phyloP scores from a whole-genome alignment of 2,888 invertebrate species.

The Phytoseiulus persimilis region DNA sequence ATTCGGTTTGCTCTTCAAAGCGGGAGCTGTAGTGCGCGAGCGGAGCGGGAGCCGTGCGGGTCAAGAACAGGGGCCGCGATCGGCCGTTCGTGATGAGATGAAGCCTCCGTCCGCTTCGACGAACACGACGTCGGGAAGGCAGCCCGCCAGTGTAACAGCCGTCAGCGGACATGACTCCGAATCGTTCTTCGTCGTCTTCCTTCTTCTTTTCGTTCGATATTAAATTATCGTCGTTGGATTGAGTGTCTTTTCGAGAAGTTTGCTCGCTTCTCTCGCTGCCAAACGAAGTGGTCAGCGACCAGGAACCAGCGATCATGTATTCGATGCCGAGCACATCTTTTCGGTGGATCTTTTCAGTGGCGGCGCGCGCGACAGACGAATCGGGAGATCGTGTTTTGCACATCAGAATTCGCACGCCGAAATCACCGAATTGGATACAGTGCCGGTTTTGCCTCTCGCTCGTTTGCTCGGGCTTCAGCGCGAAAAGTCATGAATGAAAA shows the following conservation, averaged over 20 bases:
- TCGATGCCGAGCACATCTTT: neutral
- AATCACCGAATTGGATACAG: neutral
- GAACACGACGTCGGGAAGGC: neutral
- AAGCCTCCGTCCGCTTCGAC: neutral
- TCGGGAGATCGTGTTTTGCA: neutral
- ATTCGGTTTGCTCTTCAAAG: neutral
- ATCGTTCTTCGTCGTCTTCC: neutral
- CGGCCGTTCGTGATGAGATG: neutral
- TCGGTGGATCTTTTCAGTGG: neutral
- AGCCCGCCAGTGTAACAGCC: neutral
- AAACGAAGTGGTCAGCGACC: neutral
- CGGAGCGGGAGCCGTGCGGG: neutral
- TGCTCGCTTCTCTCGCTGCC: neutral
- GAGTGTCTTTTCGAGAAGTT: neutral
- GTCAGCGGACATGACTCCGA: neutral
- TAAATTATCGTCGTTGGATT: neutral
- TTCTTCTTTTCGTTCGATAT: neutral
- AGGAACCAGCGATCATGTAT: neutral
- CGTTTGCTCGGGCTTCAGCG: neutral
- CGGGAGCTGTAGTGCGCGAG: neutral
- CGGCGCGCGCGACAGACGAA: neutral
- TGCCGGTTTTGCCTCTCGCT: neutral
- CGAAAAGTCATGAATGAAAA: neutral
- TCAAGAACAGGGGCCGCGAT: slow-evolving; percentile 5
- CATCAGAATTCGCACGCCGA: neutral